A percentile compares a stretch with the other conserved stretches of the same genome.
phyloP scores from a whole-genome alignment of 2,888 invertebrate genomes.

The Dyspetes luteomarginatus region DNA sequence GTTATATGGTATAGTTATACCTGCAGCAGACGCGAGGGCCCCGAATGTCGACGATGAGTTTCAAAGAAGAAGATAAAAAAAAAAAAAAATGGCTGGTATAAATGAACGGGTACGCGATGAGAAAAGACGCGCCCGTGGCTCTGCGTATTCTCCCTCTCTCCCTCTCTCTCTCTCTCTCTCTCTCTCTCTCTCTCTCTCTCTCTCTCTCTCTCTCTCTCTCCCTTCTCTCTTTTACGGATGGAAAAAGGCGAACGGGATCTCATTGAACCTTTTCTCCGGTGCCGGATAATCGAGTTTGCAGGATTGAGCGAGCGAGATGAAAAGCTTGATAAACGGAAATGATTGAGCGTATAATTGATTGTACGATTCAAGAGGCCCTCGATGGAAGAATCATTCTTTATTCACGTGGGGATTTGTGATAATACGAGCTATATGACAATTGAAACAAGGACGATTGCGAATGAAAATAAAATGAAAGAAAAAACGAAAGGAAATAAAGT shows the following conservation, averaged over 20 bases:
- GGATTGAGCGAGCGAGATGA: background rate
- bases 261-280: slow-evolving; percentile 47
- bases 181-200: background rate
- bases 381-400: background rate
- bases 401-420: background rate
- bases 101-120: slow-evolving; percentile 9
- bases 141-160: background rate
- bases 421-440: background rate
- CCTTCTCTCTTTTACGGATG: slow-evolving; percentile 6
- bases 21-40: slow-evolving; percentile 39
- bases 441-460: background rate
- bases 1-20: slow-evolving; percentile 50
- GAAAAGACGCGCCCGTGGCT: slow-evolving; percentile 31
- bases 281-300: slow-evolving; percentile 45
- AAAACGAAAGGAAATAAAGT: background rate
- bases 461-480: background rate
- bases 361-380: slow-evolving; percentile 29
- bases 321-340: slow-evolving; percentile 22
- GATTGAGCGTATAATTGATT: slow-evolving; percentile 41
- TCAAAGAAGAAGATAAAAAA: background rate
- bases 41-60: slow-evolving; percentile 49
- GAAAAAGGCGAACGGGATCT: slow-evolving; percentile 49
- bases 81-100: slow-evolving; percentile 17
- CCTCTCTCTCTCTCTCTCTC: background rate
- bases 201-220: background rate